Base-by-base conservation (phyloP, 2,888 invertebrate species). In the Protula sp. region DNA sequence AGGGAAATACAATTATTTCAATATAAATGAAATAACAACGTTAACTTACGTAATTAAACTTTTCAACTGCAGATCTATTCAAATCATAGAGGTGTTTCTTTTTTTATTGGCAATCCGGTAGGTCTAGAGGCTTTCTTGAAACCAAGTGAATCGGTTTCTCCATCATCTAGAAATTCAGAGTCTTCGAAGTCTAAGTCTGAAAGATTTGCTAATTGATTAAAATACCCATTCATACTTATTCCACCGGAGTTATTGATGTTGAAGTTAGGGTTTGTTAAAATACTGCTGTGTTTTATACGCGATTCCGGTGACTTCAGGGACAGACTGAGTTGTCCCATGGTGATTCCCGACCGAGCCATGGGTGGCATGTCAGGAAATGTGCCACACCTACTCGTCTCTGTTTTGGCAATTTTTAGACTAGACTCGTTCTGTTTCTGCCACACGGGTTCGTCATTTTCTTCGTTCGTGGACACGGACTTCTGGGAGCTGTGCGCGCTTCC, bases 91-190 rank as follows among this genome's bases (percentile, higher is more conserved):
- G 91, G 91, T 66, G 91, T 91, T 82, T 91, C 91, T 79, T 90
- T 90, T 77, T 90, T 86, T 88, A 91, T 89, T 71, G 90, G 90
- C 73, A 91, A 88, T 68, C 90, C 90, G 83, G 89, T 90, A 31
- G 81, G 77, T 59, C 81, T 65, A 3, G 66, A 58, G 1, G 62
- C 62, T 26, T 47, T 54, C 29, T 47, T 56, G n/a, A 27, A 22
- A n/a, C 29, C 29, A 9, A 9, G 5, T 5, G 53, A 9, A 30
- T 24, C 28, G 57, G 27, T 57, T 54, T 45, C 45, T 61, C 55
- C 57, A 51, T 38, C 64, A 53, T 50, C 58, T 48, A 29, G 24
- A 38, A 19, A 53, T 45, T 28, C 45, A 38, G 50, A 45, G 30
- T 28, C 57, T 30, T 14, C 38, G 24, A 22, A 51, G 24, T 19